Conservation (phyloP, 2,113 vertebrate species). For the Fregata magnificens region DNA sequence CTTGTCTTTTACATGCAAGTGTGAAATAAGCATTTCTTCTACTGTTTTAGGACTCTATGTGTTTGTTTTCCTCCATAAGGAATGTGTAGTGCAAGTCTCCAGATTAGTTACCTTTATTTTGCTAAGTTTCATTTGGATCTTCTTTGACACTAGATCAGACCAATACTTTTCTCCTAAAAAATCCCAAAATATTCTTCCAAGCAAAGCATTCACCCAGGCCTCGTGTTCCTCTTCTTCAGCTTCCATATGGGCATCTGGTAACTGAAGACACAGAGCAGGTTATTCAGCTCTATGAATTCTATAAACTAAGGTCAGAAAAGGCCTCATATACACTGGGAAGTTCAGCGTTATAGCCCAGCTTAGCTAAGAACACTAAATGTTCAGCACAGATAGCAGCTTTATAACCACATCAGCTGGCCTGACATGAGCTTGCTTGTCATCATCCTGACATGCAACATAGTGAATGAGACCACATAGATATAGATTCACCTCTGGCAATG, state of each 20-base stretch:
- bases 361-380: not conserved
- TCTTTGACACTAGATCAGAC: constrained; percentile 95
- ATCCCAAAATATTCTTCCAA: constrained; percentile 97
- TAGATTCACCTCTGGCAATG: not conserved
- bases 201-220: constrained; percentile 94
- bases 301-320: not conserved
- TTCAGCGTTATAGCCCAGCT: not conserved
- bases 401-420: not conserved
- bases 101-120: constrained; percentile 89
- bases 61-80: not conserved
- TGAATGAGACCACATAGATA: not conserved
- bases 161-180: constrained; percentile 98
- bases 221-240: constrained; percentile 81
- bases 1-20: not conserved
- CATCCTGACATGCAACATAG: not conserved
- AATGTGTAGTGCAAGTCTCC: not conserved
- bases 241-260: constrained; percentile 60
- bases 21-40: not conserved
- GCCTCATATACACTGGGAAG: not conserved
- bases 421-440: not conserved
- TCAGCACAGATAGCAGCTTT: not conserved
- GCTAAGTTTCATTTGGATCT: constrained; percentile 99
- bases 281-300: not conserved
- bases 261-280: constrained; percentile 70
- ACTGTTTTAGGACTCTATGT: not conserved